These are phyloP conservation scores for Phortica magna DNA, from an alignment of 2,888 invertebrate genomes.

Conservation along the genomic window DNA sequence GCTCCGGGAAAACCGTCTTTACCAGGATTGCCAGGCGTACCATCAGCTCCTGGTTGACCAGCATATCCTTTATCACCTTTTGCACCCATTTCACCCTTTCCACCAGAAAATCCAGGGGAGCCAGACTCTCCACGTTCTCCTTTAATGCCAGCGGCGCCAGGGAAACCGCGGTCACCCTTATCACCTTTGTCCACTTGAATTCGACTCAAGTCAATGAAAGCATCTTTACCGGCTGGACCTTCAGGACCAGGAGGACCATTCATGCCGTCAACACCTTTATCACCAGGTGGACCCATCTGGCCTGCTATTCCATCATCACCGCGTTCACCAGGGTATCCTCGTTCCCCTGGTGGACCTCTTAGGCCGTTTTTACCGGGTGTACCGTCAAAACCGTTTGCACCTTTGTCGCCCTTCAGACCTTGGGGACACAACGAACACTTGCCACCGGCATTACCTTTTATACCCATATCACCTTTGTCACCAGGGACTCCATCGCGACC, in stretches of 20 bases:
- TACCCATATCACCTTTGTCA: constrained; percentile 82
- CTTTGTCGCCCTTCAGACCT: constrained; percentile 87
- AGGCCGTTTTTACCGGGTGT: constrained; percentile 84
- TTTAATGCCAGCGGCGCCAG: constrained; percentile 82
- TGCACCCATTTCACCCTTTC: constrained; percentile 84
- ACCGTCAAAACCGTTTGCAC: constrained; percentile 86
- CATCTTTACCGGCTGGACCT: constrained; percentile 83
- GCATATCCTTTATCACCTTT: constrained; percentile 84
- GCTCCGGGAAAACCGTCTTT: constrained; percentile 84
- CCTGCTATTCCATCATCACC: constrained; percentile 86
- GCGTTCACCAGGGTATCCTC: constrained; percentile 84
- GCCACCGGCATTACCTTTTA: constrained; percentile 90
- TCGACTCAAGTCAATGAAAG: constrained; percentile 79
- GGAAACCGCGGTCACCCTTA: constrained; percentile 83
- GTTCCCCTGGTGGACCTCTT: constrained; percentile 85
- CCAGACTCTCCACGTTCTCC: constrained; percentile 86
- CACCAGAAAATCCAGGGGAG: constrained; percentile 83
- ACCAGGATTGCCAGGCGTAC: constrained; percentile 83
- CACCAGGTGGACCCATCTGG: constrained; percentile 71
- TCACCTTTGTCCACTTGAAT: constrained; percentile 81
- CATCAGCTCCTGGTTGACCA: constrained; percentile 86
- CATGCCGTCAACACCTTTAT: constrained; percentile 78
- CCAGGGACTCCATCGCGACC: constrained; percentile 85
- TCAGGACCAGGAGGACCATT: constrained; percentile 82
- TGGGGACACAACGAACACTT: constrained; percentile 87